phyloP scores from a whole-genome alignment of 2,888 invertebrate genomes.

The Lepidocyrtoides sp. region DNA sequence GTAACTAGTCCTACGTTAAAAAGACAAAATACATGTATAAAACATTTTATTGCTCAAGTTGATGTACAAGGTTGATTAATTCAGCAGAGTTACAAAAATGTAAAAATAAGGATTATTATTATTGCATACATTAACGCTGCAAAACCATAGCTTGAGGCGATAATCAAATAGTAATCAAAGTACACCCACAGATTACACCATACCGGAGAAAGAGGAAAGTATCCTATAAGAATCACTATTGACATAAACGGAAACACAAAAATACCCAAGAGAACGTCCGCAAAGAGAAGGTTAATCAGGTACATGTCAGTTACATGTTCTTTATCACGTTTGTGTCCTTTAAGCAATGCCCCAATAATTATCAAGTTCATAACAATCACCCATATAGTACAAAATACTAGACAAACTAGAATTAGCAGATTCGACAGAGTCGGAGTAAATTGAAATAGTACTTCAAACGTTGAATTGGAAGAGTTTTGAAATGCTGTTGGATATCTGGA shows the following conservation, averaged over 20 bases:
- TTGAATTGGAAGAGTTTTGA: conserved; percentile 69
- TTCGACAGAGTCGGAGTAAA: conserved; percentile 79
- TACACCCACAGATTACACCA: conserved; percentile 83
- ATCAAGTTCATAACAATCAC: conserved; percentile 81
- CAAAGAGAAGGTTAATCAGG: conserved; percentile 80
- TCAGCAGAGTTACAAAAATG: neutral
- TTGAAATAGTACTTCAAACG: conserved; percentile 75
- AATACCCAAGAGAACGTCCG: conserved; percentile 82
- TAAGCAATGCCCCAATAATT: conserved; percentile 78
- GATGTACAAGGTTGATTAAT: too few species aligned
- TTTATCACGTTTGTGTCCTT: conserved; percentile 66
- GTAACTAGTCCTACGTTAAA: conserved; percentile 68
- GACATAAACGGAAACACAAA: conserved; percentile 84
- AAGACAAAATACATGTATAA: neutral
- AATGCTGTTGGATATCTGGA: conserved; percentile 64
- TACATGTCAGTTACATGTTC: conserved; percentile 80
- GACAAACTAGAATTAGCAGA: conserved; percentile 67
- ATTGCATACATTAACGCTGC: conserved; percentile 64
- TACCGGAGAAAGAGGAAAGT: conserved; percentile 81
- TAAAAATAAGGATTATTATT: too few species aligned
- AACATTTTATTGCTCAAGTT: too few species aligned
- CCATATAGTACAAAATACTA: conserved; percentile 78
- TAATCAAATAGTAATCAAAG: conserved; percentile 84
- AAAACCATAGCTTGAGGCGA: conserved; percentile 81
- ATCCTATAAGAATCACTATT: conserved; percentile 80